A percentile compares a stretch with the other conserved stretches of the same genome.
Evolutionary conservation across 2,797 vertebrate genomes (phyloP).

Genomic region (Cichlasoma orientale): DNA sequence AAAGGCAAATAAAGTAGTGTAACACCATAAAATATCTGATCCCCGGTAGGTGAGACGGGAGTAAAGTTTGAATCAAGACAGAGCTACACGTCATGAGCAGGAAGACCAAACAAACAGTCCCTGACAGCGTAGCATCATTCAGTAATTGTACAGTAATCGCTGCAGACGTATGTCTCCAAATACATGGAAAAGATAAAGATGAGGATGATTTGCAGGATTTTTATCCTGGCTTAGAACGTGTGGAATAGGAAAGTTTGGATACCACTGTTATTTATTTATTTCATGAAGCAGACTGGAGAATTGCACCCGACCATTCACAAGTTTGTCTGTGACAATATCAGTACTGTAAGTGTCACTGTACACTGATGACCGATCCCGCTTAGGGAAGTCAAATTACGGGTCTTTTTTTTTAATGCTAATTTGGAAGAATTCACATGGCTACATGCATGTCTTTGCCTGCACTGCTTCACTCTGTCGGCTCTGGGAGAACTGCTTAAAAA

Average conservation of each 20-base stretch:
- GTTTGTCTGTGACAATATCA: too few relatives aligned
- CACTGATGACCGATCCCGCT: neutral
- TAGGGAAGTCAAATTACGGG: neutral
- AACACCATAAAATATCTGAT: neutral
- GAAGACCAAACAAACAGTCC: neutral
- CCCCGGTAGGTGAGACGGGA: neutral
- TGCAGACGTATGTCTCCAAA: neutral
- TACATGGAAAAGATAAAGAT: neutral
- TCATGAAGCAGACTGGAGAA: neutral
- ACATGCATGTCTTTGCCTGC: neutral
- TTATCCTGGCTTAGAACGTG: neutral
- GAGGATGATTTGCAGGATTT: neutral
- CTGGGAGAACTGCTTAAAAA: neutral
- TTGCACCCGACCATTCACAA: too few relatives aligned
- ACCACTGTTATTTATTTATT: neutral
- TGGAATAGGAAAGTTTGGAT: neutral
- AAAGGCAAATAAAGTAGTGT: neutral
- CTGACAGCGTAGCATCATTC: neutral
- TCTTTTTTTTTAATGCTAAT: neutral
- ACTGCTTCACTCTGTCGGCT: neutral
- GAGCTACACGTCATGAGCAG: neutral
- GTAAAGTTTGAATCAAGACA: too few relatives aligned
- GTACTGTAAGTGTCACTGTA: too few relatives aligned
- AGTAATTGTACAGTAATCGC: neutral
- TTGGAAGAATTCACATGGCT: neutral